phyloP scores from a whole-genome alignment of 2,888 invertebrate species.

The Octodonta nipae region DNA sequence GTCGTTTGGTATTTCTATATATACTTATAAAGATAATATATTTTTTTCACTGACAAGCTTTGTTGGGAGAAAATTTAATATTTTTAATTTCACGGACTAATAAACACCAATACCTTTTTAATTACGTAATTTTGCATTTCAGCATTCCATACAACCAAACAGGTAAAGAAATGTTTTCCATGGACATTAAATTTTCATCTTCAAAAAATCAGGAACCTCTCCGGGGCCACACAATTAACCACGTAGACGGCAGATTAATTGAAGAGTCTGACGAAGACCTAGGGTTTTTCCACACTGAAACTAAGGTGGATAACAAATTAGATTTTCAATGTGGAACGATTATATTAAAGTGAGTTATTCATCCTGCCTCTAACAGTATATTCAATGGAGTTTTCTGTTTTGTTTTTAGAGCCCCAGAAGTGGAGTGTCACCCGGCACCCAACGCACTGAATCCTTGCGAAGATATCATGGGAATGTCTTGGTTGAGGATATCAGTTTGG shows the following conservation, averaged over 20 bases:
- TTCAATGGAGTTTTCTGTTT: background rate
- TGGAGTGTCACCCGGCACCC: slow-evolving; percentile 59
- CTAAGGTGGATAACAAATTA: slow-evolving; percentile 14
- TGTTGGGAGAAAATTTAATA: too few relatives aligned
- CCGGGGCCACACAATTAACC: slow-evolving; percentile 9
- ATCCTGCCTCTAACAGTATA: too few relatives aligned
- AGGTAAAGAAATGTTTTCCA: too few relatives aligned
- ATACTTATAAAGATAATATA: too few relatives aligned
- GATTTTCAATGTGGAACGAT: slow-evolving; percentile 19
- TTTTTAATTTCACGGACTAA: too few relatives aligned
- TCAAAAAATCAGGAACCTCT: background rate
- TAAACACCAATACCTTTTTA: too few relatives aligned
- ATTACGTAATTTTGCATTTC: too few relatives aligned
- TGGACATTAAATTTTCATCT: too few relatives aligned
- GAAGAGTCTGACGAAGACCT: slow-evolving; percentile 12
- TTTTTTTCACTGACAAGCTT: too few relatives aligned
- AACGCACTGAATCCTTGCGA: slow-evolving; percentile 80
- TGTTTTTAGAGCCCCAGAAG: slow-evolving; percentile 33
- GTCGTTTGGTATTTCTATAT: too few relatives aligned
- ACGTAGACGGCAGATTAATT: slow-evolving; percentile 5
- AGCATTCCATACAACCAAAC: too few relatives aligned
- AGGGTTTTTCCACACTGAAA: slow-evolving; percentile 18
- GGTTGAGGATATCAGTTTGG: slow-evolving; percentile 74
- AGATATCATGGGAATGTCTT: slow-evolving; percentile 74
- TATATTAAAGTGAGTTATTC: slow-evolving; percentile 17